Evolutionary conservation across 2,113 vertebrate genomes (phyloP).

Genomic region (Tor tambroides): DNA sequence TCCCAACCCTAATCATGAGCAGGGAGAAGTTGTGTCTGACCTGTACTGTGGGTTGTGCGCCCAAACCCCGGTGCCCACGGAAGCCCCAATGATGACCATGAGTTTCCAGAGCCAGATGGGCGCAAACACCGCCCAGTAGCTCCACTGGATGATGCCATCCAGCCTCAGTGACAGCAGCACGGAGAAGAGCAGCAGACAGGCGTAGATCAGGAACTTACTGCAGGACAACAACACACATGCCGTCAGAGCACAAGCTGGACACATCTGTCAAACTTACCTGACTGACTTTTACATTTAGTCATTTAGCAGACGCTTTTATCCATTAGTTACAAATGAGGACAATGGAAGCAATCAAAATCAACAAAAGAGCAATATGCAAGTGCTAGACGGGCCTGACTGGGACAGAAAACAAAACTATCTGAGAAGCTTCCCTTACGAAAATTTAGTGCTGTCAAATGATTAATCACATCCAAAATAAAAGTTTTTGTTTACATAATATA

Average conservation of each 20-base stretch:
- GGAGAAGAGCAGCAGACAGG: conserved; percentile 95
- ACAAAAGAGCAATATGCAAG: too few species aligned
- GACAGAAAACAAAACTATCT: background rate
- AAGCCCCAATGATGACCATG: conserved; percentile 94
- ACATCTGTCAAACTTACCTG: background rate
- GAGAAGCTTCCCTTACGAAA: background rate
- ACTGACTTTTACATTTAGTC: too few species aligned
- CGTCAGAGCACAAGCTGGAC: background rate
- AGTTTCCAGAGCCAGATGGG: conserved; percentile 99
- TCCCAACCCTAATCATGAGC: too few species aligned
- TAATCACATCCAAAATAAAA: too few species aligned
- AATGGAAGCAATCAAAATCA: too few species aligned
- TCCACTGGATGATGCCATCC: conserved; percentile 96
- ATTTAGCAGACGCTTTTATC: too few species aligned
- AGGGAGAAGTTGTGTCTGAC: conserved; percentile 70
- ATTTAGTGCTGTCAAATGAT: too few species aligned
- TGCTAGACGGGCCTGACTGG: background rate
- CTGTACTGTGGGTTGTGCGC: conserved; percentile 97
- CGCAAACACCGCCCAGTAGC: conserved; percentile 97
- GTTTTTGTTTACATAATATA: too few species aligned
- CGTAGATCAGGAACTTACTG: conserved; percentile 99
- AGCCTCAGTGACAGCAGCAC: conserved; percentile 91
- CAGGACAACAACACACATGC: background rate
- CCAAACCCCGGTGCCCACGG: conserved; percentile 95
- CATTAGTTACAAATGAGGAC: too few species aligned